These are phyloP conservation scores for Centropyge bicolor DNA, from an alignment of 2,797 vertebrate genomes.

Conservation along the genomic window DNA sequence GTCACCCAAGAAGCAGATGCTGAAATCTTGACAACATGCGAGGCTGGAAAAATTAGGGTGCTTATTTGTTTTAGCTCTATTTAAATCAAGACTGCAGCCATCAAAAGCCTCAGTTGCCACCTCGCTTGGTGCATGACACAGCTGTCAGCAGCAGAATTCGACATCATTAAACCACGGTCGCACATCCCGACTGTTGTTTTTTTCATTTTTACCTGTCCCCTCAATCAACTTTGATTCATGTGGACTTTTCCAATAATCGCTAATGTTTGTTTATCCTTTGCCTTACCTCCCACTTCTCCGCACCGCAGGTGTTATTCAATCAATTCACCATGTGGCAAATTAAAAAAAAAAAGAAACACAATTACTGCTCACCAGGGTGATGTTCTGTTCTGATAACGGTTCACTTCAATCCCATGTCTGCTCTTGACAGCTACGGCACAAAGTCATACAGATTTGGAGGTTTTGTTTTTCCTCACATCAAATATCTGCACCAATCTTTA, in stretches of 20 bases:
- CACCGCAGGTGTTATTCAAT: constrained; percentile 64
- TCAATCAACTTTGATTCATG: constrained; percentile 65
- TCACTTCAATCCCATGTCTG: constrained; percentile 23
- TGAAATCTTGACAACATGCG: neutral
- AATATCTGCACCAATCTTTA: neutral
- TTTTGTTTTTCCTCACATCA: neutral
- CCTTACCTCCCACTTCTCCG: constrained; percentile 55
- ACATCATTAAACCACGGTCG: constrained; percentile 48
- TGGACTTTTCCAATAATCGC: constrained; percentile 68
- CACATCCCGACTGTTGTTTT: constrained; percentile 23
- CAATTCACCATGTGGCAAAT: constrained; percentile 58
- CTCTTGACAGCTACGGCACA: neutral
- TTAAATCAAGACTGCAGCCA: constrained; percentile 26
- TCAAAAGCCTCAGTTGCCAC: constrained; percentile 35
- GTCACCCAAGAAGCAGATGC: constrained; percentile 9
- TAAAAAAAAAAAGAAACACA: constrained; percentile 56
- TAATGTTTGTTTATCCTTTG: constrained; percentile 73
- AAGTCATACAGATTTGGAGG: neutral
- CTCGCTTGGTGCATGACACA: constrained; percentile 17
- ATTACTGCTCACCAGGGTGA: constrained; percentile 57
- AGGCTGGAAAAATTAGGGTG: neutral
- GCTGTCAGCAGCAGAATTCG: constrained; percentile 26
- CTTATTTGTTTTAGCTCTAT: constrained; percentile 37
- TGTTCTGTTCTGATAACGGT: constrained; percentile 43
- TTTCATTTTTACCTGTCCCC: constrained; percentile 62